Percentiles rank a stretch among this genome's conserved stretches.
Conservation (phyloP, 1,140 invertebrate genomes). For the Panagrolaimus sp. region DNA sequence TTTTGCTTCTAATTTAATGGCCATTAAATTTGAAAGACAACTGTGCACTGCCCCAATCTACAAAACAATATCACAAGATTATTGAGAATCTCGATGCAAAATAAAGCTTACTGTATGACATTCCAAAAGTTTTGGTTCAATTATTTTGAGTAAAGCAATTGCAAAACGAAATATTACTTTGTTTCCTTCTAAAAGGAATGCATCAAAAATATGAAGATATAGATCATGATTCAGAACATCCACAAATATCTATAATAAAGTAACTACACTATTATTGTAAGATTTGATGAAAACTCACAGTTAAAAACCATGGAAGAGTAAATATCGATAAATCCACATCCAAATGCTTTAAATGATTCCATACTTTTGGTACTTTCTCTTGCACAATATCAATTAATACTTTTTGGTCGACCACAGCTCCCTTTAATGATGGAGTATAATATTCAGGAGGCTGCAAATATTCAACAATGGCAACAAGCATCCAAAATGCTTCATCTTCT, state of each 20-base stretch:
- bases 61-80: no score
- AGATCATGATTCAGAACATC: slow-evolving; percentile 63
- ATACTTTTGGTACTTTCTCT: slow-evolving; percentile 63
- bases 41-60: slow-evolving; percentile 59
- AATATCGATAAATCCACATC: slow-evolving; percentile 63
- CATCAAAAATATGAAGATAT: slow-evolving; percentile 65
- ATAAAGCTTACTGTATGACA: slow-evolving; percentile 56
- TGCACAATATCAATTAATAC: slow-evolving; percentile 63
- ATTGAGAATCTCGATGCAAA: no score
- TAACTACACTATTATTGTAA: no score
- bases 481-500: slow-evolving; percentile 66
- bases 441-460: slow-evolving; percentile 63
- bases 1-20: slow-evolving; percentile 59
- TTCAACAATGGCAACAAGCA: slow-evolving; percentile 64
- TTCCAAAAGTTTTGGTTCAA: slow-evolving; percentile 62
- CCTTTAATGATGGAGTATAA: slow-evolving; percentile 62
- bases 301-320: slow-evolving; percentile 66
- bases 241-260: slow-evolving; percentile 64
- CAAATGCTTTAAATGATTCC: slow-evolving; percentile 61
- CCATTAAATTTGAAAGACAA: slow-evolving; percentile 60
- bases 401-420: slow-evolving; percentile 64
- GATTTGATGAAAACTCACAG: no score
- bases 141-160: slow-evolving; percentile 63
- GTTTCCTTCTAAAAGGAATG: slow-evolving; percentile 65
- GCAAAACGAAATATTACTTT: slow-evolving; percentile 65